Base-by-base conservation (phyloP, 2,888 invertebrate genomes). In the Eilema sororculum region DNA sequence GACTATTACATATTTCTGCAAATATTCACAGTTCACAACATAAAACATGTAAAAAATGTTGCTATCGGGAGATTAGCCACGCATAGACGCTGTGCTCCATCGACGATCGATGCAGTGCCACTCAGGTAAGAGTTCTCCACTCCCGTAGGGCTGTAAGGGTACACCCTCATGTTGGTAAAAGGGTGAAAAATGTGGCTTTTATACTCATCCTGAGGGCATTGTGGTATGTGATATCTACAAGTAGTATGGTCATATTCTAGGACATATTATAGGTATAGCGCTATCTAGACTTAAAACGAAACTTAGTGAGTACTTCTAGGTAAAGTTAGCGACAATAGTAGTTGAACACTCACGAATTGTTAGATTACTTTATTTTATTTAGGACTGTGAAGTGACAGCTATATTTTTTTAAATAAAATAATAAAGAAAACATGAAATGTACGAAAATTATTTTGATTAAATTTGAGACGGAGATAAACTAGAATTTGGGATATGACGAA, bases 51-150 rank as follows among this genome's bases (percentile, higher is more conserved):
- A 46, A 46, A 46, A 46, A 46, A 46, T 46, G 20, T 46, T 20
- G 5, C 46, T 41, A 61, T 67, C 20, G 16, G 0, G 37, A 68
- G 68, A 68, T 68, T 68, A 68, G 56, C 57, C 68, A 68, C 62
- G 62, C 33, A 56, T 37, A 52, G 41, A 22, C 37, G 58, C 25
- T 25, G 33, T 24, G 24, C 37, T 24, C 24, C 22, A 16, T 61
- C 13, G 58, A 20, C 41, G 69, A 69, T 60, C 59, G 58, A 41
- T 59, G 41, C 25, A 59, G 37, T 41, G 10, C 24, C 37, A 57
- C 68, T 57, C 22, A 25, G 8, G n/a, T 25, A 57, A 52, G 60
- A 28, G 68, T 13, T 20, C 28, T 62, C 41, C n/a, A 67, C 33
- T n/a, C 28, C 2, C 37, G 60, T 46, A 25, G 25, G 59, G 56